Evolutionary conservation across 1,140 invertebrate genomes (phyloP), one percentile per base, ranked within the genome.

Genomic region (Goniozus legneri): DNA sequence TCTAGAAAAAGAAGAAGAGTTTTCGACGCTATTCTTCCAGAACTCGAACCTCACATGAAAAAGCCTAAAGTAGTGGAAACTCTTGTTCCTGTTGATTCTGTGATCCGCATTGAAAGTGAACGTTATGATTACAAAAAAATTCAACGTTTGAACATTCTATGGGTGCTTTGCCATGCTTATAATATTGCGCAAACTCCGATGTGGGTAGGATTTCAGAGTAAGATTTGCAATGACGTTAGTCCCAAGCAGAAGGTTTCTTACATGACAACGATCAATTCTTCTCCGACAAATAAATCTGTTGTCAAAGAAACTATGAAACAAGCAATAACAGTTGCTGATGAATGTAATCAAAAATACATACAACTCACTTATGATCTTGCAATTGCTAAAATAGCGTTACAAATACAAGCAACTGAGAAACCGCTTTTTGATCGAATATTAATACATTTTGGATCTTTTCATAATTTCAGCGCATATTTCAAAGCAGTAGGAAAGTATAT

Each of bases 401-500:
- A 63, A 58, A 65, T 73, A 40, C 64, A 74, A 60, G 39, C 36
- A 6, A 50, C 38, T 15, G 65, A 74, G 61, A 45, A 44, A 15
- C 51, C 63, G 3, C 52, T 44, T 13, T 39, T 73, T 35, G 51
- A 47, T 52, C 59, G 43, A 53, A 52, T 78, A 40, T 79, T 79
- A 49, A 76, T 78, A 18, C 65, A 76, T 50, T 45, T 76, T n/a
- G 77, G 77, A 33, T 32, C 65, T 1, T 79, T 79, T 48, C 77
- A 79, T 50, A 66, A 77, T 10, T 60, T 67, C 56, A 60, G 77
- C 62, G 54, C 77, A n/a, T 79, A 61, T 50, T 78, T 78, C 47
- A 77, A 74, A 58, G 71, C 67, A 1, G 19, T 78, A 7, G 77
- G 75, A n/a, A 71, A 73, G 57, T 46, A 74, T 32, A 76, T 79